Base-by-base conservation (phyloP, 2,113 vertebrate genomes). In the Setophaga coronata region DNA sequence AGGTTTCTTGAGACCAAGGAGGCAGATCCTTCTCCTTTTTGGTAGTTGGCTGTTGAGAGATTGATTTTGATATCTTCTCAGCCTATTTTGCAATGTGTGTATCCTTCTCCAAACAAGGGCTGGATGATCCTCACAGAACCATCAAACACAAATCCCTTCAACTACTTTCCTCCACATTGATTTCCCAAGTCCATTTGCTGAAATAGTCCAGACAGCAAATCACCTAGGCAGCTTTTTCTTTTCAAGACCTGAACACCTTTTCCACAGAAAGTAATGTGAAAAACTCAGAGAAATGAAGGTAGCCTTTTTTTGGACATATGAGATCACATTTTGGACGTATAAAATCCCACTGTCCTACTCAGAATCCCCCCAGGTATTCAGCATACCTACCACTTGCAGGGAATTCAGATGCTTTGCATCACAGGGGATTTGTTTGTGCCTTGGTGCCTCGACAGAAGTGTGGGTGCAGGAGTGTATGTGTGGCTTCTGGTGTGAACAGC, bases 121-220 rank as follows among this genome's bases (percentile, higher is more conserved):
- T 73, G 31, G 42, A 42, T 54, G 21, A 79, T 66, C 18, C 38
- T 78, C 42, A 67, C 8, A 13, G 13, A 58, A 4, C 40, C 48
- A 62, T 53, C 60, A 25, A 70, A 61, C 0, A 2, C 38, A 89
- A 66, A 57, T 11, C 14, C n/a, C 23, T 83, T 91, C 58, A 69
- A 17, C 18, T 43, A 11, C 36, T 50, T 89, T 87, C 29, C 29
- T 80, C 7, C 17, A 7, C 0, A 0, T 10, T 20, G 40, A 57
- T 57, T 82, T 58, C 51, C 57, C 31, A 38, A 90, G 10, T 47
- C 60, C 4, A 1, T 76, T 71, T 1, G 2, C 45, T 73, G 51
- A 53, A 78, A 43, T 1, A 3, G 9, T 43, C n/a, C 40, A 51
- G 70, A 38, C 48, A 60, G 54, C 33, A 76, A 38, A 56, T 34